Evolutionary conservation across 2,888 invertebrate genomes (phyloP).

Genomic region (Nymphalis urticae): DNA sequence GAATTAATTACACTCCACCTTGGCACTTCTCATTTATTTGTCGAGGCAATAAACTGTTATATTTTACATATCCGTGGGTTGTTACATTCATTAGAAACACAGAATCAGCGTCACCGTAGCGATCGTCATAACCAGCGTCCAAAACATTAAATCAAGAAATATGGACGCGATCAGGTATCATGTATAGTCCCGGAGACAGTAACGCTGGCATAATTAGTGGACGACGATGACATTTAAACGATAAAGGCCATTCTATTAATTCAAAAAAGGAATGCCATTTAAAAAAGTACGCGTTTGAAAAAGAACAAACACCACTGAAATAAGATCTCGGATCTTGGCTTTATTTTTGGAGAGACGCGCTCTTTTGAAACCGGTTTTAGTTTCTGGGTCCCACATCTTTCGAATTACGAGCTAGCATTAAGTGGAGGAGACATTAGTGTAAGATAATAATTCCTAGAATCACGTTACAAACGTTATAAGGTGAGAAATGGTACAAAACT

Average conservation of each 20-base stretch:
- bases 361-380: slow-evolving; percentile 44
- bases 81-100: slow-evolving; percentile 38
- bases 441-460: slow-evolving; percentile 72
- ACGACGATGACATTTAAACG: slow-evolving; percentile 51
- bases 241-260: slow-evolving; percentile 56
- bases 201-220: slow-evolving; percentile 57
- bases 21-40: slow-evolving; percentile 53
- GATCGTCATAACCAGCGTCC: slow-evolving; percentile 43
- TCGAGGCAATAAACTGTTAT: slow-evolving; percentile 42
- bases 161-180: slow-evolving; percentile 53
- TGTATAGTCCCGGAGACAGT: slow-evolving; percentile 45
- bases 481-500: slow-evolving; percentile 59
- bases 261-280: slow-evolving; percentile 53
- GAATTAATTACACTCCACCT: slow-evolving; percentile 58
- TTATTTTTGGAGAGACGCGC: slow-evolving; percentile 41
- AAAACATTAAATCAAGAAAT: slow-evolving; percentile 42
- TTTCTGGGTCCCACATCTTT: slow-evolving; percentile 55
- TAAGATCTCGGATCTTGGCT: slow-evolving; percentile 44
- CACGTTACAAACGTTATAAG: slow-evolving; percentile 56
- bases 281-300: slow-evolving; percentile 45
- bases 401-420: slow-evolving; percentile 63
- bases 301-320: slow-evolving; percentile 50
- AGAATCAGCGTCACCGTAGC: slow-evolving; percentile 37
- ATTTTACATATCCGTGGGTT: slow-evolving; percentile 38
- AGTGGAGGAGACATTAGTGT: slow-evolving; percentile 59